These are phyloP conservation scores for Selene dorsalis DNA, from an alignment of 2,797 vertebrate species.

Conservation along the genomic window DNA sequence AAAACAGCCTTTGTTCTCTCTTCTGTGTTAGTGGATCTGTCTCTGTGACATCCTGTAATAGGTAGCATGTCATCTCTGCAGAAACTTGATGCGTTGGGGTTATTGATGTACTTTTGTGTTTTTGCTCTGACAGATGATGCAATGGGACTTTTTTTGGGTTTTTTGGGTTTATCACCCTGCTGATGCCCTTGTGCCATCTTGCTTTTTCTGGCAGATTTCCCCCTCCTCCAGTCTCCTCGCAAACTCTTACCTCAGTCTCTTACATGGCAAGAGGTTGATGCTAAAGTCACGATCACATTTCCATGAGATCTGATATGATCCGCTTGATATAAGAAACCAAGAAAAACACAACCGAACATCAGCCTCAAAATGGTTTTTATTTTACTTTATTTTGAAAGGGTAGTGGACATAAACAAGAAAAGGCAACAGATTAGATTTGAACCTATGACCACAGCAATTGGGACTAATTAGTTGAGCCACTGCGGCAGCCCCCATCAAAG, in stretches of 20 bases:
- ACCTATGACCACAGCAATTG: too few species aligned
- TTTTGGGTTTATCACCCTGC: background rate
- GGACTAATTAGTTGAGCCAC: too few species aligned
- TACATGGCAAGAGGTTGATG: background rate
- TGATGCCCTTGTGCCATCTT: background rate
- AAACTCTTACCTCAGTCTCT: background rate
- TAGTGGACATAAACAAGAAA: too few species aligned
- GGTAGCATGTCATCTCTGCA: conserved; percentile 1
- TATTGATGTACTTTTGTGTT: conserved; percentile 13
- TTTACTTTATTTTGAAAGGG: too few species aligned
- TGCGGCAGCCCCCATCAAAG: background rate
- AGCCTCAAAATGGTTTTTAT: background rate
- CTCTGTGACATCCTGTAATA: conserved; percentile 7
- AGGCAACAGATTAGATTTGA: too few species aligned
- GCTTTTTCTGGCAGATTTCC: background rate
- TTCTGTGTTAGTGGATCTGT: background rate
- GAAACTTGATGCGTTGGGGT: conserved; percentile 1
- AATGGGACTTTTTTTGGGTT: background rate
- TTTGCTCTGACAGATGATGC: background rate
- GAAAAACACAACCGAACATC: background rate
- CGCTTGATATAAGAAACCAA: background rate
- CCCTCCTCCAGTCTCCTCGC: background rate
- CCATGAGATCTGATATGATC: background rate
- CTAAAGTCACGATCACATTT: background rate
- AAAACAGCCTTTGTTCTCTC: background rate